Base-by-base conservation (phyloP, 92 coral and sea anemone genomes). In the Ricordea florida region DNA sequence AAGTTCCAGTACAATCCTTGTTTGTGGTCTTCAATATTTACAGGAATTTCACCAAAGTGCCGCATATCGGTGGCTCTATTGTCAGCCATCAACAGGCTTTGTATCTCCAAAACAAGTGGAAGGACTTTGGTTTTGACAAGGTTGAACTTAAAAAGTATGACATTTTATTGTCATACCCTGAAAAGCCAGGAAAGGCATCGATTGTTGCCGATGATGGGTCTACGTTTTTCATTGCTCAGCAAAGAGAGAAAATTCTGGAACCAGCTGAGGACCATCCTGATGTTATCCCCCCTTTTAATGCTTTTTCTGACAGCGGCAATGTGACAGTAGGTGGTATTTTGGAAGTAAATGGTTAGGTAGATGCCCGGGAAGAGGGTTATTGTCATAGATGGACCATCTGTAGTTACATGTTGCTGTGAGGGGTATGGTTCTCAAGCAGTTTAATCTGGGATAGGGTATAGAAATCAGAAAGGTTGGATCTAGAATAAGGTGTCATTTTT, bases 231-330 rank as follows among this genome's bases (percentile, higher is more conserved):
- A 80, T 71, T 0, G 96, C 96, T 0, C 84, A 77, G 43, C 76
- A 70, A 35, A 64, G 46, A 31, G 92, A 90, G 56, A 90, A 90
- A 55, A 25, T 65, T 16, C 48, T 86, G 41, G 60, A 70, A 0
- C 27, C 47, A 9, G 58, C 47, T 21, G 92, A 86, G 63, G 44
- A 82, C 37, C 40, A 86, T 18, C 0, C 81, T 0, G 41, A 60
- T 25, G 86, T 86, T 2, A 57, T 90, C 14, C 83, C 96, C 5
- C 92, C 92, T 21, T 86, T 86, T 33, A 86, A 90, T 82, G 92
- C 89, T n/a, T 86, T 47, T 57, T 81, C 89, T 43, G 81, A 53
- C 40, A 81, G 89, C 13, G 96, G 89, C 10, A 76, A 86, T 33
- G 84, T 90, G 4, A 84, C 84, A 77, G 96, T 90, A 53, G n/a